These are phyloP conservation scores for Cephus spinipes DNA, from an alignment of 2,888 invertebrate species.

Conservation along the genomic window DNA sequence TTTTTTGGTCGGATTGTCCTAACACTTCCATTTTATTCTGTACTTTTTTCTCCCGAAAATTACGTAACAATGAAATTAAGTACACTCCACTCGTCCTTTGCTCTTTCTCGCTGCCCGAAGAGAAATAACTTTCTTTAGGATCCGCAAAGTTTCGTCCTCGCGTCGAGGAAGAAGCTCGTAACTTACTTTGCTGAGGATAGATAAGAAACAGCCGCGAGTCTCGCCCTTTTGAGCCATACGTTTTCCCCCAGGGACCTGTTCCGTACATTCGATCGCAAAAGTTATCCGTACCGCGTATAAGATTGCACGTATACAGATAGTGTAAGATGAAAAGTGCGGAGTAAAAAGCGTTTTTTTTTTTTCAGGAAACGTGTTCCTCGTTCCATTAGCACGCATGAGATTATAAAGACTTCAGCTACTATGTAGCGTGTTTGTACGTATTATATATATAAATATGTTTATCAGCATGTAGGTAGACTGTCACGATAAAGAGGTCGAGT, in stretches of 20 bases:
- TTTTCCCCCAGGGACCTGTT: background rate
- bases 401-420: background rate
- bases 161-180: slow-evolving; percentile 8
- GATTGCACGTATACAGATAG: background rate
- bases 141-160: background rate
- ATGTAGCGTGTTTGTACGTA: background rate
- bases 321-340: background rate
- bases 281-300: background rate
- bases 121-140: background rate
- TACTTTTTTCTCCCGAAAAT: background rate
- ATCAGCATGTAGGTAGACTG: background rate
- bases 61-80: background rate
- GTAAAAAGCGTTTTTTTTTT: background rate
- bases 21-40: no score
- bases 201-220: slow-evolving; percentile 28
- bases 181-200: slow-evolving; percentile 29
- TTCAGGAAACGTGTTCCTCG: background rate
- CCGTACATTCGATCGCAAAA: background rate
- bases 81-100: background rate
- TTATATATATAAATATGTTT: background rate
- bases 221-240: background rate
- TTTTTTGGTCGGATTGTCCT: background rate
- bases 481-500: background rate
- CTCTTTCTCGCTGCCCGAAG: background rate
- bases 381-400: background rate